Percentiles rank a stretch among this genome's conserved stretches.
phyloP scores from a whole-genome alignment of 2,888 invertebrate species.

The Polymixis lichenea region DNA sequence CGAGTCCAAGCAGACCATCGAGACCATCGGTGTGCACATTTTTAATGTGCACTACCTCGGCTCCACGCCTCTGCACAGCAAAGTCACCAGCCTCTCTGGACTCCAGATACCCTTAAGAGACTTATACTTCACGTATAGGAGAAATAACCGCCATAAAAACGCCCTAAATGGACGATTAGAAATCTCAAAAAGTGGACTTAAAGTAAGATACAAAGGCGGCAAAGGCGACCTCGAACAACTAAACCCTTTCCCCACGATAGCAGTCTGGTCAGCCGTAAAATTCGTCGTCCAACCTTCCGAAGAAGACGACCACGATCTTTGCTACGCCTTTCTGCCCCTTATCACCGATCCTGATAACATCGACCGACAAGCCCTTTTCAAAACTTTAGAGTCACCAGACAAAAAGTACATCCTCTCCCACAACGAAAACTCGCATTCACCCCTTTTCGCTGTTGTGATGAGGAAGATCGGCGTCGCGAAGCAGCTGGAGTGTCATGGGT shows the following conservation, averaged over 20 bases:
- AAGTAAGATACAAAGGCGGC: slow-evolving; percentile 92
- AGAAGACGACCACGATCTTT: slow-evolving; percentile 88
- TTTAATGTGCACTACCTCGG: slow-evolving; percentile 96
- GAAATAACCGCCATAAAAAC: slow-evolving; percentile 88
- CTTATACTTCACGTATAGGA: slow-evolving; percentile 92
- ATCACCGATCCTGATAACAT: slow-evolving; percentile 95
- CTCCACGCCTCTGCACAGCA: slow-evolving; percentile 94
- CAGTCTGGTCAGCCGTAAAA: slow-evolving; percentile 98
- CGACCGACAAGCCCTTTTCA: slow-evolving; percentile 93
- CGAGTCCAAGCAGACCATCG: slow-evolving; percentile 86
- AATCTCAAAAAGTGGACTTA: slow-evolving; percentile 93
- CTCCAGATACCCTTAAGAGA: slow-evolving; percentile 95
- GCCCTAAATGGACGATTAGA: slow-evolving; percentile 91
- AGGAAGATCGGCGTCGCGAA: slow-evolving; percentile 94
- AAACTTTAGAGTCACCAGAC: slow-evolving; percentile 88
- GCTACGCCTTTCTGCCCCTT: slow-evolving; percentile 95
- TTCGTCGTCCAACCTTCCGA: slow-evolving; percentile 93
- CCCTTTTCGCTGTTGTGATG: slow-evolving; percentile 97
- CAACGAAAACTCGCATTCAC: slow-evolving; percentile 93
- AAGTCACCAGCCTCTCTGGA: slow-evolving; percentile 95
- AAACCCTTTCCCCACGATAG: slow-evolving; percentile 97
- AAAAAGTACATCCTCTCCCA: slow-evolving; percentile 90
- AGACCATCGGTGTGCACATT: slow-evolving; percentile 90
- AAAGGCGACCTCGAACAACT: slow-evolving; percentile 92
- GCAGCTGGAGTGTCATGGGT: slow-evolving; percentile 97